Conservation (phyloP, 2,888 invertebrate species). For the Drosophila prostipennis region DNA sequence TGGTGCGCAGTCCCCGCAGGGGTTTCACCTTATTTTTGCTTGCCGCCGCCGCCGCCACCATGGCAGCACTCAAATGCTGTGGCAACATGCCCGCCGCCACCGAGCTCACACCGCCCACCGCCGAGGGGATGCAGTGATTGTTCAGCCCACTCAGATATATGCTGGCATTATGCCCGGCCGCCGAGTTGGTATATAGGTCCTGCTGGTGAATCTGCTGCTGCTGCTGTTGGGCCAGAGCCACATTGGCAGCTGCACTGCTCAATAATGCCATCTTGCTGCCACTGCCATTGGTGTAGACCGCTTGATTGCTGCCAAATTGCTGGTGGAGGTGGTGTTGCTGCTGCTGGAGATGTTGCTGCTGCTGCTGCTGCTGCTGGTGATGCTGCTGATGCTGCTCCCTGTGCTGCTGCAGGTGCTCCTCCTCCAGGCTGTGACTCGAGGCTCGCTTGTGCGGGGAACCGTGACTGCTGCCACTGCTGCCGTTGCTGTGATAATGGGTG, state of each 20-base stretch:
- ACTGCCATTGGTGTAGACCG: conserved; percentile 38
- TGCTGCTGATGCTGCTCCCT: conserved; percentile 4
- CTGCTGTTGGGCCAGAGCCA: conserved; percentile 40
- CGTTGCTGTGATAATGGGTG: conserved; percentile 67
- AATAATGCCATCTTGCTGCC: conserved; percentile 72
- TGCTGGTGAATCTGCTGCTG: conserved; percentile 29
- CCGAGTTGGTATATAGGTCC: conserved; percentile 9
- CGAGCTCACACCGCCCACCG: conserved; percentile 56
- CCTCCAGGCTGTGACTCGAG: conserved; percentile 80
- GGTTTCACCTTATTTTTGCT: conserved; percentile 74
- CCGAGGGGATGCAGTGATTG: conserved; percentile 4
- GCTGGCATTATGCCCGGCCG: conserved; percentile 18
- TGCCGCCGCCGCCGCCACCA: conserved; percentile 40
- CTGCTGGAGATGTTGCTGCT: conserved; percentile 39
- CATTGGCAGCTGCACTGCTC: conserved; percentile 71
- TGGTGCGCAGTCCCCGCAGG: conserved; percentile 81
- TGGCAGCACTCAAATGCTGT: conserved; percentile 47
- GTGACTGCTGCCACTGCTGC: conserved; percentile 71
- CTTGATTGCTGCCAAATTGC: conserved; percentile 27
- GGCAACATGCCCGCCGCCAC: conserved; percentile 36
- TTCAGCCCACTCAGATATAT: conserved; percentile 14
- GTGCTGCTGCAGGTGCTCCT: conserved; percentile 54
- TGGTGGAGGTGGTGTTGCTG: conserved; percentile 32
- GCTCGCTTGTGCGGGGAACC: conserved; percentile 83
- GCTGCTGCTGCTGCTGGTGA: conserved; percentile 39